A percentile compares a stretch with the other conserved stretches of the same genome.
Conservation (phyloP, 2,797 vertebrate genomes). For the Danio choprae region DNA sequence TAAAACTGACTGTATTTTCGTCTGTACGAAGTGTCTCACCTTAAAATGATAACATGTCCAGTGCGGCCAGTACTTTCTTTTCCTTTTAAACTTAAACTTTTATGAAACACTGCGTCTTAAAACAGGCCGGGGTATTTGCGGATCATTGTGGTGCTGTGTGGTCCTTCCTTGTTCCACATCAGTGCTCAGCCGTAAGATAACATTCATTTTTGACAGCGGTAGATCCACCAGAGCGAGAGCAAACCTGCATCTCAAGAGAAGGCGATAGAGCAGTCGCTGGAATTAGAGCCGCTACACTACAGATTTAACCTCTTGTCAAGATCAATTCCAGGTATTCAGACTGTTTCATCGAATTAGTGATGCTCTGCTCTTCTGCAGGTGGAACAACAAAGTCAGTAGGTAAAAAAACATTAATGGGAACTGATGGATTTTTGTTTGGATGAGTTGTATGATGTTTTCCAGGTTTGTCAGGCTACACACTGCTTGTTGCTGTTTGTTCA, state of each 20-base stretch:
- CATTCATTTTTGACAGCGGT: slow-evolving; percentile 53
- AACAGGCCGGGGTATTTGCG: slow-evolving; percentile 10
- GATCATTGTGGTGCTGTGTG: slow-evolving; percentile 15
- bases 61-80: no score
- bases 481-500: no score
- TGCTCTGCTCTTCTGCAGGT: slow-evolving; percentile 29
- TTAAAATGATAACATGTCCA: no score
- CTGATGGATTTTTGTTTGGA: slow-evolving; percentile 19
- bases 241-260: slow-evolving; percentile 43
- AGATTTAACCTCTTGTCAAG: slow-evolving; percentile 35
- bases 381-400: neutral
- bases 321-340: slow-evolving; percentile 18
- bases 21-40: no score
- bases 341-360: slow-evolving; percentile 35
- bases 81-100: neutral
- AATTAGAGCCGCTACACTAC: slow-evolving; percentile 37
- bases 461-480: neutral
- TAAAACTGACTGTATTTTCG: no score
- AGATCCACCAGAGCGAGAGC: slow-evolving; percentile 46
- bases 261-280: slow-evolving; percentile 34
- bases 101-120: slow-evolving; percentile 6
- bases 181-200: slow-evolving; percentile 46
- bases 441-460: slow-evolving; percentile 6
- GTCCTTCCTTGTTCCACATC: slow-evolving; percentile 44
- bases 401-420: slow-evolving; percentile 18